Base-by-base conservation (phyloP, 1,140 invertebrate genomes). In the Drosophila carrolli region DNA sequence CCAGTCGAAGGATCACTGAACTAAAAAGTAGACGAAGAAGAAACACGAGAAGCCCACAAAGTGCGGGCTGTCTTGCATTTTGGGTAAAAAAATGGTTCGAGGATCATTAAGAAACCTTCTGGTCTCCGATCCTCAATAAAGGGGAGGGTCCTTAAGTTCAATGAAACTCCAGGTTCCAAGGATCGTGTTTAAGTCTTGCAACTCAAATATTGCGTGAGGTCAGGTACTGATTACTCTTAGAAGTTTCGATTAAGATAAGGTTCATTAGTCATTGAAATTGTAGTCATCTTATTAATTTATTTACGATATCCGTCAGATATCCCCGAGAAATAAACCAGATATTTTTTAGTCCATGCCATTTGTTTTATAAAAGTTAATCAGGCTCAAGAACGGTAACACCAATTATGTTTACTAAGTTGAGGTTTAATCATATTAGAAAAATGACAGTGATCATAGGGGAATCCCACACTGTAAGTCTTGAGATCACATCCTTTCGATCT, bases 21-120 rank as follows among this genome's bases (percentile, higher is more conserved):
- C 55, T 19, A 10, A 58, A 46, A 16, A 35, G 37, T 5, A 38
- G 4, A 19, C 9, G 11, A 23, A 13, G 37, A 2, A 29, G 51
- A 35, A 53, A 16, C 13, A 37, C 11, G 43, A 51, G 70, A 76
- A 76, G 72, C 50, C 61, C 19, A 37, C 35, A 19, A 76, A 76
- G 61, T 75, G 61, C 73, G 19, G 61, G 29, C 11, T 16, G 46
- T 5, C 58, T 59, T 37, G 13, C 27, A 11, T 37, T 7, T n/a
- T 19, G 7, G 16, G 41, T 3, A 7, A 7, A 27, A 27, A n/a
- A 11, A 4, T 14, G 46, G 11, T 16, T 27, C 8, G 9, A 16
- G 46, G 27, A 44, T 29, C 14, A 27, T 35, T 35, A 11, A 14
- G 41, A 29, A 9, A 50, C 9, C 29, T 29, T 16, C 38, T 16